Conservation (phyloP, 2,888 invertebrate genomes). For the Drosophila anceps region DNA sequence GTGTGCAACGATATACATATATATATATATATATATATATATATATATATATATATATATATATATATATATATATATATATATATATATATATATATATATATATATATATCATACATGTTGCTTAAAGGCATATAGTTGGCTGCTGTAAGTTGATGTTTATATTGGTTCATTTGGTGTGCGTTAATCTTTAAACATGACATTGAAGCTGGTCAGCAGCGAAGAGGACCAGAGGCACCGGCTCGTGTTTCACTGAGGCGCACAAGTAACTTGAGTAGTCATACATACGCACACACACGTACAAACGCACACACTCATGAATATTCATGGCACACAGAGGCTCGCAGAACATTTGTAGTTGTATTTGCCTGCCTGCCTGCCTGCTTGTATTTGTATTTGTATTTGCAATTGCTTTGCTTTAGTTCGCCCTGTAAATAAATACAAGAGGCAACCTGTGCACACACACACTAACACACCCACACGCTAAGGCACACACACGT, state of each 20-base stretch:
- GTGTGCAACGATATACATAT: not conserved
- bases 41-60: not conserved
- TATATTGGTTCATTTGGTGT: slow-evolving; percentile 36
- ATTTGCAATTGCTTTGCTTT: slow-evolving; percentile 71
- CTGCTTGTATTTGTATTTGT: slow-evolving; percentile 44
- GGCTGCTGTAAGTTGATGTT: not conserved
- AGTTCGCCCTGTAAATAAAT: slow-evolving; percentile 62
- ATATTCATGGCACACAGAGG: slow-evolving; percentile 63
- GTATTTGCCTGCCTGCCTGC: slow-evolving; percentile 39
- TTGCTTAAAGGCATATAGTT: slow-evolving; percentile 3
- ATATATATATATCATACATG: slow-evolving; percentile 2
- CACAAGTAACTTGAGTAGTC: slow-evolving; percentile 67
- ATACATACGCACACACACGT: slow-evolving; percentile 13
- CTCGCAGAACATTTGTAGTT: slow-evolving; percentile 37
- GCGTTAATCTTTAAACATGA: slow-evolving; percentile 64
- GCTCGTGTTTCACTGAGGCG: slow-evolving; percentile 26
- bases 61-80: not conserved
- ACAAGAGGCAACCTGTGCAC: slow-evolving; percentile 27
- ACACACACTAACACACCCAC: not conserved
- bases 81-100: not conserved
- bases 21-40: no score
- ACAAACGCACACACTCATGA: slow-evolving; percentile 56
- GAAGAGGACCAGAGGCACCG: not conserved
- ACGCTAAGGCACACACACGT: not conserved
- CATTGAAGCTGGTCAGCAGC: slow-evolving; percentile 22